Conservation (phyloP, 2,888 invertebrate species). For the Itoplectis maculator region DNA sequence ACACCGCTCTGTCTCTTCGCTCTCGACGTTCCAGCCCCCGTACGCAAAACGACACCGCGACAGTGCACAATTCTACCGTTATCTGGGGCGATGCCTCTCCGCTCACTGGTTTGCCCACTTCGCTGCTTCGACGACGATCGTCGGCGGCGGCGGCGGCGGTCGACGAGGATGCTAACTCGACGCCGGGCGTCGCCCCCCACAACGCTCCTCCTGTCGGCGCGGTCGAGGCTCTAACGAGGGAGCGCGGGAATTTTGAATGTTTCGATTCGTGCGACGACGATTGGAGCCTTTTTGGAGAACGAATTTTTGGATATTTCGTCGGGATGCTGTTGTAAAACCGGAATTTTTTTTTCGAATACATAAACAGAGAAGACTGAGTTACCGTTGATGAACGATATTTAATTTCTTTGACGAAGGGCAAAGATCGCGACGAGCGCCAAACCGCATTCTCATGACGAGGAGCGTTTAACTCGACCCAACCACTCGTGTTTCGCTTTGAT, state of each 20-base stretch:
- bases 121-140: conserved; percentile 58
- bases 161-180: conserved; percentile 66
- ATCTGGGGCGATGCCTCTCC: conserved; percentile 83
- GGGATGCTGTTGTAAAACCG: too few species aligned
- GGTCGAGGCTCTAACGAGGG: background rate
- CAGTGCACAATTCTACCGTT: conserved; percentile 82
- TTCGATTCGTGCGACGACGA: background rate
- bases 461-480: too few species aligned
- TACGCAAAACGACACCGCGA: conserved; percentile 73
- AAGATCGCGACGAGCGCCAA: too few species aligned
- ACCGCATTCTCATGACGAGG: too few species aligned
- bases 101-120: conserved; percentile 75
- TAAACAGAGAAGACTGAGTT: too few species aligned
- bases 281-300: too few species aligned
- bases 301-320: too few species aligned
- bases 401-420: too few species aligned
- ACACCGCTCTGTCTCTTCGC: conserved; percentile 34
- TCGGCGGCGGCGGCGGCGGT: conserved; percentile 5
- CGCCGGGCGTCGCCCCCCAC: conserved; percentile 64
- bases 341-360: too few species aligned
- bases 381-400: too few species aligned
- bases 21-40: conserved; percentile 61
- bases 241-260: conserved; percentile 44
- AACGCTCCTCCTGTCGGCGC: conserved; percentile 31
- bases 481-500: too few species aligned